phyloP scores from a whole-genome alignment of 2,888 invertebrate species.

The Drosophila lutescens region DNA sequence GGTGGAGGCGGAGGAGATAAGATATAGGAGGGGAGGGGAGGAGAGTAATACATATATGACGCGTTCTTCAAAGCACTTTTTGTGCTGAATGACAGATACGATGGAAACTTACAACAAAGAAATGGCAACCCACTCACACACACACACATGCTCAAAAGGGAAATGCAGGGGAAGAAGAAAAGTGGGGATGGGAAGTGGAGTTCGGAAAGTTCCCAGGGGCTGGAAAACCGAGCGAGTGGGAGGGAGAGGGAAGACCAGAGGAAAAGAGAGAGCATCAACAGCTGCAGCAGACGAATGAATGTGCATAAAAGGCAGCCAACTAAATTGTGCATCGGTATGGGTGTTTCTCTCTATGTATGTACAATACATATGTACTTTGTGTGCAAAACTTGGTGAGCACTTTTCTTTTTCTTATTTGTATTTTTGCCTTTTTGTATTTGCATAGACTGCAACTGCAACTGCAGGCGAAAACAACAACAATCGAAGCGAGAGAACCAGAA shows the following conservation, averaged over 20 bases:
- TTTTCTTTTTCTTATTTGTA: constrained; percentile 10
- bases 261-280: constrained; percentile 18
- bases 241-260: constrained; percentile 9
- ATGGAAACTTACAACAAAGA: constrained; percentile 23
- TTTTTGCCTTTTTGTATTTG: constrained; percentile 3
- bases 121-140: constrained; percentile 6
- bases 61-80: constrained; percentile 27
- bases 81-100: constrained; percentile 30
- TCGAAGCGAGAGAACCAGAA: constrained; percentile 4
- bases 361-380: constrained; percentile 1
- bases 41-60: constrained; percentile 3
- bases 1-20: neutral
- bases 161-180: constrained; percentile 2
- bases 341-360: constrained; percentile 8
- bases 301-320: constrained; percentile 56
- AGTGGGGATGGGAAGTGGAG: neutral
- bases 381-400: constrained; percentile 39
- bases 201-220: constrained; percentile 27
- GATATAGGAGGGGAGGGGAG: neutral
- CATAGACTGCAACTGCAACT: constrained; percentile 35
- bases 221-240: constrained; percentile 14
- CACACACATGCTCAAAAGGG: constrained; percentile 5
- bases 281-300: constrained; percentile 50
- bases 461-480: constrained; percentile 9
- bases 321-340: constrained; percentile 24